Base-by-base conservation (phyloP, 2,113 vertebrate genomes). In the Chaenocephalus aceratus region DNA sequence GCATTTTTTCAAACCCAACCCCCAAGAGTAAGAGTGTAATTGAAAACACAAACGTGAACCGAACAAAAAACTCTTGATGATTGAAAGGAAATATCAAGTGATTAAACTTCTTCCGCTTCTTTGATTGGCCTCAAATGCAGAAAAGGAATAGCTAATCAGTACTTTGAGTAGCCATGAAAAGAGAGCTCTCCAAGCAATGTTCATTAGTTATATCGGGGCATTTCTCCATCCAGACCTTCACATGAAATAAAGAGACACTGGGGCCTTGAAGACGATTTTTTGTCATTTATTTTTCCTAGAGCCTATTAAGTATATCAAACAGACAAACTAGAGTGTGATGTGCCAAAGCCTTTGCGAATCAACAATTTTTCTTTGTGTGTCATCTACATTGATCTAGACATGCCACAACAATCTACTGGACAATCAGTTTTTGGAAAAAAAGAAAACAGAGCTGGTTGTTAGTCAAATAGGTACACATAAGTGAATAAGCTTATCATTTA, bases 141-240 rank as follows among this genome's bases (percentile, higher is more conserved):
- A 92, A 88, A 90, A 82, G 86, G 90, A 90, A 93, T 90, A 34
- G 36, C 54, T 92, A 92, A 92, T 92, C 71, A 90, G 80, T 56
- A 75, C 3, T 16, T 41, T 59, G 83, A 90, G 81, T 70, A 63
- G 81, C 78, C 72, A 63, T 64, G 80, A 68, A 79, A 54, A 62
- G 44, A 11, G 6, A n/a, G n/a, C n/a, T n/a, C n/a, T n/a, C n/a
- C n/a, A n/a, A n/a, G n/a, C n/a, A n/a, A 80, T 68, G 66, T 88
- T 93, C 92, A 91, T 92, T 89, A 93, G 84, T 78, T 82, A 82
- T 80, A 79, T 86, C 88, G 82, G 85, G 86, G 79, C 76, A 81
- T 82, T 85, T 88, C 72, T 80, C 80, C 44, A 53, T 80, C 66
- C 62, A 79, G 52, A 86, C 58, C 51, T 64, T 51, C 52, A 62